phyloP scores from a whole-genome alignment of 2,888 invertebrate genomes.

The Catocala nupta region DNA sequence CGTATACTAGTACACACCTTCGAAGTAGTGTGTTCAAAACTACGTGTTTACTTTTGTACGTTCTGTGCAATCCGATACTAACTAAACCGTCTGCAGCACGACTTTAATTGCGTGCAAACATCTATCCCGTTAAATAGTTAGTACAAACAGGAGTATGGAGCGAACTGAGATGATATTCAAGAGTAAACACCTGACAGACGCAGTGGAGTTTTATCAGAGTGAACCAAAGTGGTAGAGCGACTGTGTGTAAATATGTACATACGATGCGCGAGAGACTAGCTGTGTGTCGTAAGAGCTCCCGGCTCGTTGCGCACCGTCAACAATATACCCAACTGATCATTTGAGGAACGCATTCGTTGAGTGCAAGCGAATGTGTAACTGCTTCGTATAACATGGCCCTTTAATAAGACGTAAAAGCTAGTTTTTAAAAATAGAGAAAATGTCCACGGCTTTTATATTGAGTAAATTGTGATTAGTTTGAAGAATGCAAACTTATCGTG shows the following conservation, averaged over 20 bases:
- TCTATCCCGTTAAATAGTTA: conserved; percentile 59
- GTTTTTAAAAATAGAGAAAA: too few species aligned
- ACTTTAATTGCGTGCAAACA: conserved; percentile 67
- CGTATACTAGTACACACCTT: too few species aligned
- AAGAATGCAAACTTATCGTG: too few species aligned
- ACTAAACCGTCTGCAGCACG: conserved; percentile 39
- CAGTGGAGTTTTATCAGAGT: conserved; percentile 70
- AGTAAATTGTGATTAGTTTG: too few species aligned
- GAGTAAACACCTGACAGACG: conserved; percentile 78
- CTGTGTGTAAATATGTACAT: conserved; percentile 61
- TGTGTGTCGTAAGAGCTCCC: conserved; percentile 18
- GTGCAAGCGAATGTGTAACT: conserved; percentile 1
- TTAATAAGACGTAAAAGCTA: too few species aligned
- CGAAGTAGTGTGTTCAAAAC: background rate
- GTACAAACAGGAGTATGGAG: conserved; percentile 60
- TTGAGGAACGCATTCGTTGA: conserved; percentile 5
- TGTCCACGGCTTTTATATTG: too few species aligned
- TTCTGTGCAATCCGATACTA: conserved; percentile 4
- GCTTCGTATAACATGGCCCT: too few species aligned
- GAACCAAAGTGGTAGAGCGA: conserved; percentile 67
- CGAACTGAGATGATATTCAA: conserved; percentile 65
- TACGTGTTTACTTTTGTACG: background rate
- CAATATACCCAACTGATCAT: conserved; percentile 21
- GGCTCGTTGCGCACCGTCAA: conserved; percentile 34
- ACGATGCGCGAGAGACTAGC: conserved; percentile 42